These are phyloP conservation scores for Drosophila algonquin DNA, from an alignment of 2,888 invertebrate genomes.

Conservation along the genomic window DNA sequence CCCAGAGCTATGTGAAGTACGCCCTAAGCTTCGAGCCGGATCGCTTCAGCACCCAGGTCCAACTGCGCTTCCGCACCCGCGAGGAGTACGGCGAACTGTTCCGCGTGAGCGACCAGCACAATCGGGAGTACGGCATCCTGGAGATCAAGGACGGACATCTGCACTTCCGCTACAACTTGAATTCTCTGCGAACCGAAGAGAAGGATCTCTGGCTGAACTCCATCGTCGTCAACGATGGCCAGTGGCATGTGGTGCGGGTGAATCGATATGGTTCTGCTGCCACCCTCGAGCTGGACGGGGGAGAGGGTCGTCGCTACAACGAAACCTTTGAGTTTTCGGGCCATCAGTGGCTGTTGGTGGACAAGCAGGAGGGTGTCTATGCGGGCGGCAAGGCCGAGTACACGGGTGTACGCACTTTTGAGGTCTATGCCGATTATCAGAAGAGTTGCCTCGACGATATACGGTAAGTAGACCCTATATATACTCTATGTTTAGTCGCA, in stretches of 20 bases:
- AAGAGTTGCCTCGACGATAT: constrained; percentile 91
- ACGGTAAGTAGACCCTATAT: constrained; percentile 71
- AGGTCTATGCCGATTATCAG: constrained; percentile 97
- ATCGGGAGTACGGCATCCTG: constrained; percentile 96
- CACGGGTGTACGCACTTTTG: constrained; percentile 96
- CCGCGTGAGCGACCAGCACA: constrained; percentile 96
- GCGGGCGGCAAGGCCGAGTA: constrained; percentile 98
- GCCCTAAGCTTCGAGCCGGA: constrained; percentile 97
- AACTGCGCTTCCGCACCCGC: constrained; percentile 95
- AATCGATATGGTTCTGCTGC: constrained; percentile 96
- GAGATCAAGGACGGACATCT: constrained; percentile 95
- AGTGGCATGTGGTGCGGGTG: constrained; percentile 97
- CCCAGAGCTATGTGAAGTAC: constrained; percentile 98
- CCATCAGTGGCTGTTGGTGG: constrained; percentile 96
- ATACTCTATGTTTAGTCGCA: too few relatives aligned
- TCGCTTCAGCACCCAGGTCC: constrained; percentile 95
- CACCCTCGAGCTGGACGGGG: constrained; percentile 95
- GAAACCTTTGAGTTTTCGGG: constrained; percentile 95
- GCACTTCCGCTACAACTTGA: constrained; percentile 96
- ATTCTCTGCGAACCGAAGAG: constrained; percentile 95
- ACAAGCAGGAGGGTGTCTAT: constrained; percentile 97
- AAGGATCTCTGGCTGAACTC: constrained; percentile 95
- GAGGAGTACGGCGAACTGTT: constrained; percentile 97
- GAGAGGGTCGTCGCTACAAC: constrained; percentile 96
- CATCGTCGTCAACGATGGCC: constrained; percentile 96